Evolutionary conservation across 2,113 vertebrate genomes (phyloP).

Genomic region (Platycercus adscitus): DNA sequence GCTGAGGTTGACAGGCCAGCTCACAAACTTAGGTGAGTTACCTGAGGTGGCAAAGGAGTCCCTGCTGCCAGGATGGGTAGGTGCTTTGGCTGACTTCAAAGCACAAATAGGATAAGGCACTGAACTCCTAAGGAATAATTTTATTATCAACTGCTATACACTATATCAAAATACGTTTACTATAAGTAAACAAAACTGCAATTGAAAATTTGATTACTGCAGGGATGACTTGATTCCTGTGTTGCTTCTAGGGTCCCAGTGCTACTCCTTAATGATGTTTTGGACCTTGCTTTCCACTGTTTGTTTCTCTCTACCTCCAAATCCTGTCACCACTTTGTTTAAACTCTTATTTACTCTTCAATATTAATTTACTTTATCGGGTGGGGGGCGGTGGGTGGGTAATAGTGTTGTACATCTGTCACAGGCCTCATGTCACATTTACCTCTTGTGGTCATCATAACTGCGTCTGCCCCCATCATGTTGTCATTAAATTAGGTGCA

Average conservation of each 20-base stretch:
- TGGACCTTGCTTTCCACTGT: neutral
- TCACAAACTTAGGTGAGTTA: neutral
- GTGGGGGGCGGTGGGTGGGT: accelerated
- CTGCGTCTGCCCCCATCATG: neutral
- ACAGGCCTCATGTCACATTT: neutral
- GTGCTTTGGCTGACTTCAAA: neutral
- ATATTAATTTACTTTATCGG: neutral
- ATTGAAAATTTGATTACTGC: neutral
- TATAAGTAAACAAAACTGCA: neutral
- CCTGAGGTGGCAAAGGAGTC: neutral
- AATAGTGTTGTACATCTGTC: neutral
- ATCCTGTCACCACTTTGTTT: neutral
- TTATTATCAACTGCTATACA: neutral
- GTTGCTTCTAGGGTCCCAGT: neutral
- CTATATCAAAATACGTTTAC: neutral
- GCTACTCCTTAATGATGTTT: neutral
- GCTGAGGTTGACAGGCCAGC: neutral
- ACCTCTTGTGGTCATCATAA: neutral
- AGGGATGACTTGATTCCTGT: neutral
- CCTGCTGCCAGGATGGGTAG: neutral
- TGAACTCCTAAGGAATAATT: neutral
- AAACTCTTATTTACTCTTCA: neutral
- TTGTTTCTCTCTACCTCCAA: neutral
- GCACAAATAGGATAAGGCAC: neutral
- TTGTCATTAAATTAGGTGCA: neutral